phyloP scores from a whole-genome alignment of 2,113 vertebrate species.

The Rissa tridactyla region DNA sequence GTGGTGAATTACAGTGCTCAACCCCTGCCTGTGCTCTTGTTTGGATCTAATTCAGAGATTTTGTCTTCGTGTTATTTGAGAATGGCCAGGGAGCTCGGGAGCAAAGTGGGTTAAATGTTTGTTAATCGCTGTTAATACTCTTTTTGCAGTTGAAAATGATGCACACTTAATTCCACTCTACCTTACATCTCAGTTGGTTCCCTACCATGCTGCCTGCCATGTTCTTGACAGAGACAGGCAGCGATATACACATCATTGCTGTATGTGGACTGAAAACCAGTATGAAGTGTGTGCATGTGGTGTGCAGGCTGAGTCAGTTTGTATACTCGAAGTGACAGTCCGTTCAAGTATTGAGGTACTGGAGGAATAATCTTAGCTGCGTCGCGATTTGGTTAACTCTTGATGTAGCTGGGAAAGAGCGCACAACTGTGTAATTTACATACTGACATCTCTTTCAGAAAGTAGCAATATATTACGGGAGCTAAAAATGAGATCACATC shows the following conservation, averaged over 20 bases:
- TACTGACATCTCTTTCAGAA: not conserved
- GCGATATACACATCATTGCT: not conserved
- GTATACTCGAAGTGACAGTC: not conserved
- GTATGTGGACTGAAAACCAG: not conserved
- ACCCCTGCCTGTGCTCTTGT: not conserved
- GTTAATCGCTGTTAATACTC: not conserved
- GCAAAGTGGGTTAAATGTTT: not conserved
- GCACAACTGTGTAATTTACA: not conserved
- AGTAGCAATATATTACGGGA: not conserved
- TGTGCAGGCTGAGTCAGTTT: not conserved
- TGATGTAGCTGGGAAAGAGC: not conserved
- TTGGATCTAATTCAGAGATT: slow-evolving; percentile 1
- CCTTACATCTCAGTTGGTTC: not conserved
- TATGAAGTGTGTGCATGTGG: not conserved
- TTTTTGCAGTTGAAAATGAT: not conserved
- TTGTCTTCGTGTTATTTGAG: not conserved
- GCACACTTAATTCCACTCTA: not conserved
- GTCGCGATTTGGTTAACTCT: not conserved
- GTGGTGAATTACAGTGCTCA: slow-evolving; percentile 39
- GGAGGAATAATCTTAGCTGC: not conserved
- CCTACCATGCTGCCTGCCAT: not conserved
- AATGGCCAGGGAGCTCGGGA: not conserved
- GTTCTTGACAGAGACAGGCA: not conserved
- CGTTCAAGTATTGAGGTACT: not conserved
- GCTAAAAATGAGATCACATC: not conserved